A percentile compares a stretch with the other conserved stretches of the same genome.
phyloP scores from a whole-genome alignment of 2,797 vertebrate genomes.

The Discoglossus pictus region DNA sequence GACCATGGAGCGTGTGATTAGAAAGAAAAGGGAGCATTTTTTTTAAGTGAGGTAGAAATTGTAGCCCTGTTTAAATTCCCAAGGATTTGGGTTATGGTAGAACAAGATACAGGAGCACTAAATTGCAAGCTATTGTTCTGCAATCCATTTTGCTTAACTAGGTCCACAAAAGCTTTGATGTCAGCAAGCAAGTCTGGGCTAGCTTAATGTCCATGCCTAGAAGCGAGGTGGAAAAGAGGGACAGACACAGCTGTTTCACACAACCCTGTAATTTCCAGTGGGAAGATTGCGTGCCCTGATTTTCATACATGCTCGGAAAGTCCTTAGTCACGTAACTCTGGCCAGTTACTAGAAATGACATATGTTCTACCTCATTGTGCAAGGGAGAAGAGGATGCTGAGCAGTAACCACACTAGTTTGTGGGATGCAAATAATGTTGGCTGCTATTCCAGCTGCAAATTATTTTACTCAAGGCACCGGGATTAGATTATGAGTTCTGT shows the following conservation, averaged over 20 bases:
- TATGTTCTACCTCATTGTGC: background rate
- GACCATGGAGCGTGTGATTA: too few relatives aligned
- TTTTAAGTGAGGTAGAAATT: too few relatives aligned
- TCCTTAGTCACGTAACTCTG: constrained; percentile 36
- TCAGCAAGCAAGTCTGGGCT: constrained; percentile 42
- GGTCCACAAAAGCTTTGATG: constrained; percentile 37
- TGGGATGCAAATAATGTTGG: background rate
- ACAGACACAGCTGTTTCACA: constrained; percentile 44
- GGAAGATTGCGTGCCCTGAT: constrained; percentile 17
- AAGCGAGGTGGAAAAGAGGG: constrained; percentile 23
- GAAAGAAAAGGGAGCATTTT: too few relatives aligned
- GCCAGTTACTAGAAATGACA: constrained; percentile 26
- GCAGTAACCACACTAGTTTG: too few relatives aligned
- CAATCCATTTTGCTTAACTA: constrained; percentile 20
- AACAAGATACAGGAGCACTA: too few relatives aligned
- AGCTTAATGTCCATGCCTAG: constrained; percentile 34
- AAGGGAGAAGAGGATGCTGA: constrained; percentile 2
- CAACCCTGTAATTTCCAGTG: constrained; percentile 42
- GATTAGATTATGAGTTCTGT: too few relatives aligned
- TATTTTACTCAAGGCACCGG: too few relatives aligned
- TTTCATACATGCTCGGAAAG: constrained; percentile 35
- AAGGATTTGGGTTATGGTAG: too few relatives aligned
- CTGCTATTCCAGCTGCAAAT: too few relatives aligned
- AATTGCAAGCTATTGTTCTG: constrained; percentile 22
- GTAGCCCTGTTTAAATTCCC: too few relatives aligned